These are phyloP conservation scores for Chalcosyrphus nemorum DNA, from an alignment of 2,888 invertebrate genomes.

Conservation along the genomic window DNA sequence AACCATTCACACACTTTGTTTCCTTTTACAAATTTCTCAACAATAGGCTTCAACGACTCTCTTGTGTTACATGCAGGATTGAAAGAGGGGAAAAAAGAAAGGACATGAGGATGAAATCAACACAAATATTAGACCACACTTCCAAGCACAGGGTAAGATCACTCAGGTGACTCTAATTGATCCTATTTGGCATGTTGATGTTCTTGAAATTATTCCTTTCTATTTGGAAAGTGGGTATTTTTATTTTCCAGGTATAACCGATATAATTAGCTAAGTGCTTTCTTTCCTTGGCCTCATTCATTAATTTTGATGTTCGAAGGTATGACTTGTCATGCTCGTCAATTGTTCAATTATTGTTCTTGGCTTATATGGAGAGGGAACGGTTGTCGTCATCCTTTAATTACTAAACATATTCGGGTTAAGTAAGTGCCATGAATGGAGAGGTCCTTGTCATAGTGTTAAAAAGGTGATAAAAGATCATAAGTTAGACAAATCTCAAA, in stretches of 20 bases:
- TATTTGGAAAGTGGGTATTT: neutral
- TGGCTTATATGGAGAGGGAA: neutral
- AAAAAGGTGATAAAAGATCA: too few relatives aligned
- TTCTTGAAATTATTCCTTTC: constrained; percentile 33
- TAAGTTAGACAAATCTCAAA: neutral
- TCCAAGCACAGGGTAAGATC: constrained; percentile 28
- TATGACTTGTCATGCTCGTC: constrained; percentile 31
- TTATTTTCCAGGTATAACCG: constrained; percentile 27
- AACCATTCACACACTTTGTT: neutral
- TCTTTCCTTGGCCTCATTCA: constrained; percentile 38
- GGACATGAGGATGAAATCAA: constrained; percentile 6
- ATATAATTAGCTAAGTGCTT: constrained; percentile 18
- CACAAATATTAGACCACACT: constrained; percentile 45
- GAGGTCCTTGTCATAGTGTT: too few relatives aligned
- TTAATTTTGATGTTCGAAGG: constrained; percentile 31
- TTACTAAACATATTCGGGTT: constrained; percentile 34
- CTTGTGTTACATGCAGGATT: neutral
- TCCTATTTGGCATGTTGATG: constrained; percentile 39
- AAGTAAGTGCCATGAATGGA: constrained; percentile 5
- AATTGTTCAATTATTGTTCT: constrained; percentile 10
- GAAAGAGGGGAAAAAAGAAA: neutral
- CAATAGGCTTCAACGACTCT: neutral
- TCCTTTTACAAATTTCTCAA: neutral
- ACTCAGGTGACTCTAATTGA: constrained; percentile 47
- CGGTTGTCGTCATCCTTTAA: constrained; percentile 8